A percentile compares a stretch with the other conserved stretches of the same genome.
These are phyloP conservation scores for Mythimna lalbum DNA, from an alignment of 2,888 invertebrate species.

Conservation along the genomic window DNA sequence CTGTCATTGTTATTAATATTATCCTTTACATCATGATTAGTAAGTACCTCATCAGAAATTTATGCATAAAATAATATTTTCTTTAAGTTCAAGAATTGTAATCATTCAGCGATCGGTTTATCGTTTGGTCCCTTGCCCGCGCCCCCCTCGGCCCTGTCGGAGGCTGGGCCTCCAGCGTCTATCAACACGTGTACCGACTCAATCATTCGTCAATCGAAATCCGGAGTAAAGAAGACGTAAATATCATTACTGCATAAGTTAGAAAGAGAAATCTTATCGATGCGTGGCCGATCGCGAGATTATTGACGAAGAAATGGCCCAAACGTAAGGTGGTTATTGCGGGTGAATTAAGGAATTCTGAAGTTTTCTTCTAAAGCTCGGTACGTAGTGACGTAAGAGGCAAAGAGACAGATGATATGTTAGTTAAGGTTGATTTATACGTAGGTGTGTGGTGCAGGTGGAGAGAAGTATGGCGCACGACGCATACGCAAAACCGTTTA, in stretches of 20 bases:
- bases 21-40: neutral
- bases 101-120: conserved; percentile 53
- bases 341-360: conserved; percentile 74
- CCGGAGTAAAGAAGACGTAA: conserved; percentile 80
- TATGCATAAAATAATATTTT: conserved; percentile 10
- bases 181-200: conserved; percentile 81
- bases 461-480: conserved; percentile 77
- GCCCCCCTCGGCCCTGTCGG: conserved; percentile 71
- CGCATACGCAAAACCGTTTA: conserved; percentile 77
- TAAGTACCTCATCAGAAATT: neutral
- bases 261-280: conserved; percentile 77
- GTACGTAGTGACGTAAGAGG: conserved; percentile 68
- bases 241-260: conserved; percentile 69
- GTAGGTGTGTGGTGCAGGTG: conserved; percentile 64
- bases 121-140: conserved; percentile 65
- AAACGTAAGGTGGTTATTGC: conserved; percentile 80
- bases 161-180: conserved; percentile 79
- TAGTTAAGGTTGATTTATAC: conserved; percentile 73
- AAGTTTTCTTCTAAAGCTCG: conserved; percentile 72
- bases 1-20: neutral
- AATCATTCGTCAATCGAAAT: conserved; percentile 87
- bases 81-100: conserved; percentile 16
- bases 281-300: conserved; percentile 73
- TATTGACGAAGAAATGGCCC: conserved; percentile 79
- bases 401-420: conserved; percentile 77